Base-by-base conservation (phyloP, 2,797 vertebrate species). In the Euphonia xanthogaster region DNA sequence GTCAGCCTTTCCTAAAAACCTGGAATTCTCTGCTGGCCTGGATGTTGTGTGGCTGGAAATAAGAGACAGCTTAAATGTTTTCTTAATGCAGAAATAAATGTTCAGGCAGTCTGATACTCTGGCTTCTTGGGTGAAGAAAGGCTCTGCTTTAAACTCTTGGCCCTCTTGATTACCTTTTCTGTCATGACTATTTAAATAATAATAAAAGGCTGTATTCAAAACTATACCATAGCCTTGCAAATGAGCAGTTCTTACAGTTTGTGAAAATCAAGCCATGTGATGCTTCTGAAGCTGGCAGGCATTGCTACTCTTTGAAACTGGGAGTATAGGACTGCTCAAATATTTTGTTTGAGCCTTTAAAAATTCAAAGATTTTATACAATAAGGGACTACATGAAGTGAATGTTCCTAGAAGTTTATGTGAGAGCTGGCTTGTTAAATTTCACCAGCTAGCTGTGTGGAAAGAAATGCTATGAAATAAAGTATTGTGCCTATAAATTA, bases 271-370 rank as follows among this genome's bases (percentile, higher is more conserved):
- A 85, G 35, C 63, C 88, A 31, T 58, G 42, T 54, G 57, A 62
- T 50, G 85, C 71, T 83, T 77, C 61, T 91, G 70, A 86, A 93
- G 54, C 68, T 86, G 75, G 57, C 72, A 89, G 73, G 57, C 90
- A 65, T 74, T 65, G 68, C 57, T 89, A 1, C 63, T 77, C 37
- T 85, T 93, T 85, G 75, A 89, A 91, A 76, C 5, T 3, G 22
- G 28, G 57, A 77, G 27, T 66, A 20, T 77, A 85, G 75, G n/a
- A 45, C 78, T 63, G 30, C 89, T 97, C 68, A 85, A 57, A 71
- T 91, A 61, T 77, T 94, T 95, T 91, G 84, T 92, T 96, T 72
- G 72, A 92, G 77, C 42, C 47, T 83, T 96, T 82, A 94, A 85
- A 83, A 77, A 91, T 80, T 68, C 42, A 35, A 58, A 94, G 72